Conservation (phyloP, 2,888 invertebrate genomes). For the Mycalesis mineus region DNA sequence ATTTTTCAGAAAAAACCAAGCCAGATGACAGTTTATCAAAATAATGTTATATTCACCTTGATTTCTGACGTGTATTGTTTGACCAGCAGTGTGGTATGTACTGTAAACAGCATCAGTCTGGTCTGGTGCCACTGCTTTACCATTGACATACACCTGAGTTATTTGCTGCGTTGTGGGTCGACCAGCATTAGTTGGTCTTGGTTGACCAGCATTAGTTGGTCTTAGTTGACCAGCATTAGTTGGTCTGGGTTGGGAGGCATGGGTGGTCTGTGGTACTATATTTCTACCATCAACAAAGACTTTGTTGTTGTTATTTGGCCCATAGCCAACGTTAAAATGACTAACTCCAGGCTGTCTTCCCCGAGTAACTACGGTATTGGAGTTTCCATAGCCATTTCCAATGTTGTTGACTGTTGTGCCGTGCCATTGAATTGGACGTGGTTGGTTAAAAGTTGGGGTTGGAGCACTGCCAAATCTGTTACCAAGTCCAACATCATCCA, state of each 20-base stretch:
- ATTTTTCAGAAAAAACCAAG: too few relatives aligned
- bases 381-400: conserved; percentile 16
- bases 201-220: too few relatives aligned
- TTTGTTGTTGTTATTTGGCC: background rate
- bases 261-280: background rate
- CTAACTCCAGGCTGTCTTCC: background rate
- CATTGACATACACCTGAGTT: conserved; percentile 11
- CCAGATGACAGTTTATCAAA: too few relatives aligned
- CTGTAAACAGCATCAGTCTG: background rate
- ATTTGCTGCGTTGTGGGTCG: conserved; percentile 1
- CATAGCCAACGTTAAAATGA: background rate
- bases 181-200: conserved; percentile 7
- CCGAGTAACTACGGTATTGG: background rate
- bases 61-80: conserved; percentile 1
- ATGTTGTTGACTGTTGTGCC: conserved; percentile 2
- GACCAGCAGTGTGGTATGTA: background rate
- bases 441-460: too few relatives aligned
- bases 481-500: background rate
- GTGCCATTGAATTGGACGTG: background rate
- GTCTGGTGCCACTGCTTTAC: background rate
- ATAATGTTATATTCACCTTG: background rate
- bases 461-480: background rate
- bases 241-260: background rate
- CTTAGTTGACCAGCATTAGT: background rate
- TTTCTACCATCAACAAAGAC: background rate